Evolutionary conservation across 2,888 invertebrate species (phyloP).

Genomic region (Leptothorax acervorum): DNA sequence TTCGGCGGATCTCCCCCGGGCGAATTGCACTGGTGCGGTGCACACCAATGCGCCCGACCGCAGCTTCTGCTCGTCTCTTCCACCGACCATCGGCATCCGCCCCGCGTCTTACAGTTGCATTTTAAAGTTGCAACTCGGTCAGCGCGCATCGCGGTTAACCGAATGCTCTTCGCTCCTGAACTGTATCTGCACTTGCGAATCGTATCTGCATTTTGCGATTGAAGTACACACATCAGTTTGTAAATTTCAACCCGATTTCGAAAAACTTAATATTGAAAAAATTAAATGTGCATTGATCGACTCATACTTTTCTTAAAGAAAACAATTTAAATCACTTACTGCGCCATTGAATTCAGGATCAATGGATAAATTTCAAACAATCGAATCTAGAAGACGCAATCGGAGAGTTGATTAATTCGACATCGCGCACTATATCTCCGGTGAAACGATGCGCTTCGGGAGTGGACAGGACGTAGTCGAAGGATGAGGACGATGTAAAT

Average conservation of each 20-base stretch:
- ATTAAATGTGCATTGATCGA: not conserved
- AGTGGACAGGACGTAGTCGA: slow-evolving; percentile 16
- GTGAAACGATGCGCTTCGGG: slow-evolving; percentile 23
- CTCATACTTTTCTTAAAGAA: not conserved
- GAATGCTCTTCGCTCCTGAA: not conserved
- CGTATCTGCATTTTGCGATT: slow-evolving; percentile 2
- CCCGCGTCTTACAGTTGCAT: slow-evolving; percentile 48
- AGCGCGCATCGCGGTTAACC: slow-evolving; percentile 37
- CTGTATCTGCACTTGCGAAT: not conserved
- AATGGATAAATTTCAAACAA: slow-evolving; percentile 1
- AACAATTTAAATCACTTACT: not conserved
- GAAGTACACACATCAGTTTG: not conserved
- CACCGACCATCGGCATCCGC: slow-evolving; percentile 16
- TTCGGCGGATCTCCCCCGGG: slow-evolving; percentile 50
- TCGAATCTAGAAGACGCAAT: not conserved
- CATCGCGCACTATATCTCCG: not conserved
- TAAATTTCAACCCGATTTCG: not conserved
- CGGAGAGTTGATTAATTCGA: not conserved
- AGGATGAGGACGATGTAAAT: slow-evolving; percentile 71
- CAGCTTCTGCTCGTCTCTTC: slow-evolving; percentile 45
- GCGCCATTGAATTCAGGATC: not conserved
- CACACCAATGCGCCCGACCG: slow-evolving; percentile 48
- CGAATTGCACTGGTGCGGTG: slow-evolving; percentile 49
- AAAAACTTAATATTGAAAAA: not conserved
- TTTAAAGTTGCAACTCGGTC: slow-evolving; percentile 52